These are phyloP conservation scores for Syngnathus acus DNA, from an alignment of 2,797 vertebrate species.

Conservation along the genomic window DNA sequence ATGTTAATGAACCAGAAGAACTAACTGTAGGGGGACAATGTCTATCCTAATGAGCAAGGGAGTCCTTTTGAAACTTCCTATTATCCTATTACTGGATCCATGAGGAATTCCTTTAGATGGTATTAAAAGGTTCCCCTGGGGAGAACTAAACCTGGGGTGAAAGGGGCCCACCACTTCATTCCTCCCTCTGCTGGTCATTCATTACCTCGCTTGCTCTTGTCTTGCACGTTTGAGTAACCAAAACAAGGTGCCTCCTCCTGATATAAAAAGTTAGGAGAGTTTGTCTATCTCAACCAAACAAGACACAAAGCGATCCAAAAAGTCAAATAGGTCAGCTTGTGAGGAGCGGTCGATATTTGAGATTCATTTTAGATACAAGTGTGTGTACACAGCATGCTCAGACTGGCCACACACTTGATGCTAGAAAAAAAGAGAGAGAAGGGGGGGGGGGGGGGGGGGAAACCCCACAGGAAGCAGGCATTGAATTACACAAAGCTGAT, in stretches of 20 bases:
- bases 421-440: conserved; percentile 21
- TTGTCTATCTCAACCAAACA: conserved; percentile 11
- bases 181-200: conserved; percentile 42
- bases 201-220: conserved; percentile 21
- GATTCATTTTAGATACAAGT: conserved; percentile 8
- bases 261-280: neutral
- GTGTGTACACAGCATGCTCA: conserved; percentile 15
- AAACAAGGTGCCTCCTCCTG: conserved; percentile 22
- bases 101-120: conserved; percentile 59
- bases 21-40: conserved; percentile 27
- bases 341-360: conserved; percentile 7
- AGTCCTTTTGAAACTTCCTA: conserved; percentile 27
- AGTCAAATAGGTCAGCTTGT: conserved; percentile 6
- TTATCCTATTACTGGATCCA: conserved; percentile 49
- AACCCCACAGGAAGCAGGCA: conserved; percentile 45
- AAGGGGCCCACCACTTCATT: conserved; percentile 23
- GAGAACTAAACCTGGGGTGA: conserved; percentile 27
- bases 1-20: conserved; percentile 16
- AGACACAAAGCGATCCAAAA: conserved; percentile 14
- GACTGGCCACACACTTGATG: conserved; percentile 12
- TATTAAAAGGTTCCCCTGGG: conserved; percentile 44
- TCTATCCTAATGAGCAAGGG: conserved; percentile 15
- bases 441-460: no score
- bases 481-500: conserved; percentile 45
- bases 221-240: conserved; percentile 8